A percentile compares a stretch with the other conserved stretches of the same genome.
Conservation (phyloP, 2,888 invertebrate species). For the Phymatocera aterrima region DNA sequence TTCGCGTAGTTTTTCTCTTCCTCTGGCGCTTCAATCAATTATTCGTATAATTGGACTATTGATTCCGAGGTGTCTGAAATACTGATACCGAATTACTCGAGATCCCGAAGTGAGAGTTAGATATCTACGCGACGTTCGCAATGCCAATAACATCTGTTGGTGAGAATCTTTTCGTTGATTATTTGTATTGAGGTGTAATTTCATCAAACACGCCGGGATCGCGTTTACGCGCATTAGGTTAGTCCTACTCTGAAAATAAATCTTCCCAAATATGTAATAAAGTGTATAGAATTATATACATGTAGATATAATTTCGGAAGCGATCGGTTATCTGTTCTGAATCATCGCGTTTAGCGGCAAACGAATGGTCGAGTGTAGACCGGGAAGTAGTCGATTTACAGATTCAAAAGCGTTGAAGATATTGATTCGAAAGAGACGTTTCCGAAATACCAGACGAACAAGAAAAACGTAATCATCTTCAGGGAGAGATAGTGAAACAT, state of each 20-base stretch:
- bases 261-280: too few species aligned
- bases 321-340: neutral
- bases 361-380: too few species aligned
- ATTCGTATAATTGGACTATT: neutral
- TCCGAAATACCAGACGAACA: too few species aligned
- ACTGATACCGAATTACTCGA: neutral
- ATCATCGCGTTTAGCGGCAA: too few species aligned
- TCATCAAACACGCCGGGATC: neutral
- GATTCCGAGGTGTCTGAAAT: too few species aligned
- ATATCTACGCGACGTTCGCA: neutral
- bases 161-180: neutral
- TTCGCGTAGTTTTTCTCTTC: neutral
- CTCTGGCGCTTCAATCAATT: too few species aligned
- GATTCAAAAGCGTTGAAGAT: too few species aligned
- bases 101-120: neutral
- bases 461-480: neutral
- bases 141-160: conserved; percentile 9
- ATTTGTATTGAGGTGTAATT: neutral
- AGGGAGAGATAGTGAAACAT: neutral
- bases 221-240: neutral
- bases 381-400: too few species aligned
- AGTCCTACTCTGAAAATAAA: conserved; percentile 14
- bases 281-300: too few species aligned
- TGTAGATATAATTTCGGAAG: neutral
- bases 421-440: too few species aligned